Conservation (phyloP, 2,797 vertebrate species). For the Rousettus madagascariensis region DNA sequence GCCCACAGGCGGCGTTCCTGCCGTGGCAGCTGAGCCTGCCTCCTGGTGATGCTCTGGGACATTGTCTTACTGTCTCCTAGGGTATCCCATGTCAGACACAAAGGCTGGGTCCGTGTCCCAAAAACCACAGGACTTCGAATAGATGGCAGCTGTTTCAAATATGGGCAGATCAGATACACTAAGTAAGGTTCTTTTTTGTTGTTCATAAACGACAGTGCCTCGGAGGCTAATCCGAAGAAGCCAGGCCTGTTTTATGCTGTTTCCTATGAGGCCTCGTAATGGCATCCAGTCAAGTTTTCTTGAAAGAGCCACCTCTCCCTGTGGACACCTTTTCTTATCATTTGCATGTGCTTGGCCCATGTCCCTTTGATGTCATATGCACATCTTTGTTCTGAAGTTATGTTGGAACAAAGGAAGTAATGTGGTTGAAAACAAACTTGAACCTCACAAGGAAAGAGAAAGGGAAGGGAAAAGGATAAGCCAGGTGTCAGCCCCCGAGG, state of each 20-base stretch:
- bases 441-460: not conserved
- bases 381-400: not conserved
- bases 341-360: not conserved
- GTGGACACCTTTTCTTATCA: not conserved
- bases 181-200: not conserved
- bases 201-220: not conserved
- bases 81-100: not conserved
- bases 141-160: not conserved
- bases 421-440: not conserved
- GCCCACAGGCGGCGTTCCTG: not conserved
- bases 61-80: not conserved
- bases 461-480: not conserved
- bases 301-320: not conserved
- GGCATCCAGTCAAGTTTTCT: not conserved
- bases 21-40: not conserved
- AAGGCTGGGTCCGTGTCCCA: not conserved
- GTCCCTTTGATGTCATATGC: not conserved
- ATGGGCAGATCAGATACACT: not conserved
- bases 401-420: not conserved
- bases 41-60: not conserved
- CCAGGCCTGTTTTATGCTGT: not conserved
- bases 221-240: not conserved
- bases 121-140: not conserved
- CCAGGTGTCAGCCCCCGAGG: not conserved
- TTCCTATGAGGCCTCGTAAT: not conserved